A percentile compares a stretch with the other conserved stretches of the same genome.
Conservation (phyloP, 2,113 vertebrate genomes). For the Clarias gariepinus region DNA sequence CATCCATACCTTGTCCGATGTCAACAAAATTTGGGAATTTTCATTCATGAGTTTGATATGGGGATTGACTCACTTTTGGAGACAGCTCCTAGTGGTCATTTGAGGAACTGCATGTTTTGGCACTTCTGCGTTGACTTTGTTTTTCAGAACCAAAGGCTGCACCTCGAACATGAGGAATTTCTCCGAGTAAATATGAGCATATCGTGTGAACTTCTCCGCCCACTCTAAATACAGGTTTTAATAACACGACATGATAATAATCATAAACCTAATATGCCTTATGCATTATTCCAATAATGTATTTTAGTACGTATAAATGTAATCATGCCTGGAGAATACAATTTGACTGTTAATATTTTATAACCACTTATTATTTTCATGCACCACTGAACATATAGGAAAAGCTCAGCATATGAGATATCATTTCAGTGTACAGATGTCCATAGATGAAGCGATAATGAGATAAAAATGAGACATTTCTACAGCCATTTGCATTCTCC, state of each 20-base stretch:
- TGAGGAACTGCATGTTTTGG: too few species aligned
- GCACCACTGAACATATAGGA: not conserved
- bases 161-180: too few species aligned
- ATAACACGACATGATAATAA: not conserved
- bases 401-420: not conserved
- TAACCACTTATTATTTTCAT: not conserved
- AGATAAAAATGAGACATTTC: slow-evolving; percentile 47
- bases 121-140: too few species aligned
- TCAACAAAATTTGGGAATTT: too few species aligned
- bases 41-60: too few species aligned
- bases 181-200: not conserved
- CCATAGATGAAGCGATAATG: slow-evolving; percentile 17
- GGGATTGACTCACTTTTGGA: too few species aligned
- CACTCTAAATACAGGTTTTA: not conserved
- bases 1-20: too few species aligned
- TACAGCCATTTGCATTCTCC: slow-evolving; percentile 41
- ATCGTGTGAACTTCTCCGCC: not conserved
- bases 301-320: not conserved
- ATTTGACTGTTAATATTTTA: not conserved
- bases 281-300: not conserved
- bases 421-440: not conserved
- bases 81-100: too few species aligned
- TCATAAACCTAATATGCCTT: not conserved
- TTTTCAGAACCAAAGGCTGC: too few species aligned
- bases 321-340: not conserved